These are phyloP conservation scores for Drosophila lacertosa DNA, from an alignment of 1,140 invertebrate genomes.

Conservation along the genomic window DNA sequence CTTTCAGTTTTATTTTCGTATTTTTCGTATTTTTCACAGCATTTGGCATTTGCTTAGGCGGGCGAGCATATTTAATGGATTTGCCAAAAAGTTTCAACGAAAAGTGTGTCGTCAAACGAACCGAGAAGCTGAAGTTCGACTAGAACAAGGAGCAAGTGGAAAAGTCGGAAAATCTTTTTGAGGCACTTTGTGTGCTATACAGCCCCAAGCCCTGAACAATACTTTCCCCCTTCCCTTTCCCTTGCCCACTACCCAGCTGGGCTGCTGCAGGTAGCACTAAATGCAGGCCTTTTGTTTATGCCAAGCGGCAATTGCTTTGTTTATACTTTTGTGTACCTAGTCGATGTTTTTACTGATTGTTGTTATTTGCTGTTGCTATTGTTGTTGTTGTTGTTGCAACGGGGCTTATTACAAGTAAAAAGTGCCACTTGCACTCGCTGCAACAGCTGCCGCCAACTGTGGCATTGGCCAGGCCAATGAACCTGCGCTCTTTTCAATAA, in stretches of 20 bases:
- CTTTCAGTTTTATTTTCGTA: conserved; percentile 4
- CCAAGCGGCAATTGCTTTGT: conserved; percentile 62
- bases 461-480: conserved; percentile 45
- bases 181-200: conserved; percentile 10
- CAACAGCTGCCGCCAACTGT: conserved; percentile 29
- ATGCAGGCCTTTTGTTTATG: conserved; percentile 59
- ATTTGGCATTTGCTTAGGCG: conserved; percentile 36
- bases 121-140: not conserved
- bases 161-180: conserved; percentile 21
- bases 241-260: not conserved
- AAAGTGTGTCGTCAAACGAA: conserved; percentile 25
- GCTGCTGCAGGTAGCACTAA: conserved; percentile 32
- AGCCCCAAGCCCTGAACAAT: not conserved
- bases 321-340: conserved; percentile 44
- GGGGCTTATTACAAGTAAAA: conserved; percentile 71
- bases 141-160: not conserved
- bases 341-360: too few species aligned
- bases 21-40: conserved; percentile 18
- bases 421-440: conserved; percentile 59
- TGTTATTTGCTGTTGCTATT: conserved; percentile 28
- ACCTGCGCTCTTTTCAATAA: conserved; percentile 13
- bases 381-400: conserved; percentile 30
- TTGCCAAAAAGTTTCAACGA: conserved; percentile 54
- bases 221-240: too few species aligned
- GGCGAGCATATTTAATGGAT: conserved; percentile 66